Conservation (phyloP, 1,140 invertebrate species). For the Dreissena polymorpha region DNA sequence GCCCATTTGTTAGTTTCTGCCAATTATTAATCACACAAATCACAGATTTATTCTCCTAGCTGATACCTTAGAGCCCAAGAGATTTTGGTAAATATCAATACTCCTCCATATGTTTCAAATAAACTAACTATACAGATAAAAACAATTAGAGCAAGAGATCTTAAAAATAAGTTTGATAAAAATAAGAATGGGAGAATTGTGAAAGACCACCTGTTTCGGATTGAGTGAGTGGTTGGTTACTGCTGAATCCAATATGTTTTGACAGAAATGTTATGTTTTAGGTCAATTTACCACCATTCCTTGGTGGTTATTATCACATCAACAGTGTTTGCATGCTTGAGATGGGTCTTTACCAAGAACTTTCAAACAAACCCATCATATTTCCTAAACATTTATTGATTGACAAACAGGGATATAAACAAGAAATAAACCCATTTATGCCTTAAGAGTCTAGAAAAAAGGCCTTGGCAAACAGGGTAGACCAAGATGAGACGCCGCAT, state of each 20-base stretch:
- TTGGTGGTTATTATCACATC: background rate
- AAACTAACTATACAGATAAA: slow-evolving; percentile 3
- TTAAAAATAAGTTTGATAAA: slow-evolving; percentile 15
- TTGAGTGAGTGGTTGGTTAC: too few relatives aligned
- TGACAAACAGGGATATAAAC: background rate
- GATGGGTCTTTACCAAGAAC: background rate
- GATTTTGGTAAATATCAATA: too few relatives aligned
- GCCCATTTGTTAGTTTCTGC: too few relatives aligned
- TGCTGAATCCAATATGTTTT: background rate
- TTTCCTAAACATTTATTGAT: background rate
- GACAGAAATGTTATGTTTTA: slow-evolving; percentile 15
- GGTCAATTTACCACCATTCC: background rate
- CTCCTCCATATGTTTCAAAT: slow-evolving; percentile 5
- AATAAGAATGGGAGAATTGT: slow-evolving; percentile 11
- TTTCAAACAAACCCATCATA: background rate
- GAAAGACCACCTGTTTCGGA: slow-evolving; percentile 20
- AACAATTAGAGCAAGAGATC: slow-evolving; percentile 7
- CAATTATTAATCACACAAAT: too few relatives aligned
- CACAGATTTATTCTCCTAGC: too few relatives aligned
- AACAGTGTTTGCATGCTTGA: background rate
- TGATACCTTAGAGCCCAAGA: too few relatives aligned
- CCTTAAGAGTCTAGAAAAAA: too few relatives aligned
- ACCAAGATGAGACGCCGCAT: too few relatives aligned
- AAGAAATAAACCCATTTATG: too few relatives aligned
- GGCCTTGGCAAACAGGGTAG: too few relatives aligned